Percentiles rank a stretch among this genome's conserved stretches.
phyloP scores from a whole-genome alignment of 2,797 vertebrate species.

The Centroberyx gerrardi region DNA sequence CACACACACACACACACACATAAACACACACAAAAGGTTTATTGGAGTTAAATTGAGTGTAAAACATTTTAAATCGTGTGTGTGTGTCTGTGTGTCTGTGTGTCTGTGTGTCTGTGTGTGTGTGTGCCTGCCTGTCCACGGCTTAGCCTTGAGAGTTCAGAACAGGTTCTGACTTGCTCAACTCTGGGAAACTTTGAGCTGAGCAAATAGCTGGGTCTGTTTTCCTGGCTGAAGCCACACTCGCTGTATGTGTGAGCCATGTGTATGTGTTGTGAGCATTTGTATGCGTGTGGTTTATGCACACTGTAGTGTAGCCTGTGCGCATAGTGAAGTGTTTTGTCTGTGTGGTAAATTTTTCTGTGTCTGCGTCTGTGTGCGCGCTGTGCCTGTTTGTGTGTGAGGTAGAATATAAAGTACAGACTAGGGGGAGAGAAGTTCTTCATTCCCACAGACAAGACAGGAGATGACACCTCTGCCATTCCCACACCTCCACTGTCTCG shows the following conservation, averaged over 20 bases:
- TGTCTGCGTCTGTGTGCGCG: slow-evolving; percentile 14
- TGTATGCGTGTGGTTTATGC: slow-evolving; percentile 37
- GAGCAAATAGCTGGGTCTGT: slow-evolving; percentile 84
- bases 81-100: not conserved
- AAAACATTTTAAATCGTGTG: no score
- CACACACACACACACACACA: no score
- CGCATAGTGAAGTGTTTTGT: slow-evolving; percentile 47
- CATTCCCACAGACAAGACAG: slow-evolving; percentile 67
- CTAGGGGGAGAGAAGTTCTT: slow-evolving; percentile 58
- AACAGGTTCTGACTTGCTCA: slow-evolving; percentile 87
- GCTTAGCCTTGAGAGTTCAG: slow-evolving; percentile 77
- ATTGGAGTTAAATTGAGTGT: no score
- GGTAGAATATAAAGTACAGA: slow-evolving; percentile 58
- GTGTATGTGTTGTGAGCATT: slow-evolving; percentile 49
- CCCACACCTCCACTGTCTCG: slow-evolving; percentile 76
- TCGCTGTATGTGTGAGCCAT: slow-evolving; percentile 60
- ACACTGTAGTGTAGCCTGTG: slow-evolving; percentile 25
- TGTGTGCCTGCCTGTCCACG: slow-evolving; percentile 68
- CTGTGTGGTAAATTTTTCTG: slow-evolving; percentile 18
- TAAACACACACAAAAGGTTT: no score
- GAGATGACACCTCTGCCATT: slow-evolving; percentile 80
- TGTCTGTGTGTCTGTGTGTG: slow-evolving; percentile 37
- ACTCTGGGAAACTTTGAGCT: slow-evolving; percentile 86
- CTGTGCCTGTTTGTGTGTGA: slow-evolving; percentile 13
- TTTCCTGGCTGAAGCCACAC: slow-evolving; percentile 75